phyloP scores from a whole-genome alignment of 1,140 invertebrate species.

The Chrysoperla carnea region DNA sequence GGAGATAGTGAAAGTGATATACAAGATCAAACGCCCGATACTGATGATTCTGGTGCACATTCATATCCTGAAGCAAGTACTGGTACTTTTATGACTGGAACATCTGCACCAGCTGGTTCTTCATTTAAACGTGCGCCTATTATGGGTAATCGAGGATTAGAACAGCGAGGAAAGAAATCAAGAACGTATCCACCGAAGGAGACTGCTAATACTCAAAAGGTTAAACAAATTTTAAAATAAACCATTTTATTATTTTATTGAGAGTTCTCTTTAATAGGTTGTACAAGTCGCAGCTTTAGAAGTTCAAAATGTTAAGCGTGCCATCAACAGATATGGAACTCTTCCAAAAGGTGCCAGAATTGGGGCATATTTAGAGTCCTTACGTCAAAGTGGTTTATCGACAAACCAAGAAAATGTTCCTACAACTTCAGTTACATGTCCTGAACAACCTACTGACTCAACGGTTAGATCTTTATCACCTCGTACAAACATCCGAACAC shows the following conservation, averaged over 20 bases:
- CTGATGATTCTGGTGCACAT: conserved; percentile 38
- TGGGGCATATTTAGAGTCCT: conserved; percentile 85
- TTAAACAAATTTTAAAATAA: not conserved
- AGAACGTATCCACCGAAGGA: conserved; percentile 34
- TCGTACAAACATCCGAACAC: conserved; percentile 38
- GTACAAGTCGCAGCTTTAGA: conserved; percentile 78
- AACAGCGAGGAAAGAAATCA: conserved; percentile 32
- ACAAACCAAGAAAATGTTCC: conserved; percentile 26
- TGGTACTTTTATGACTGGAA: conserved; percentile 11
- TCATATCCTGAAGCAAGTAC: conserved; percentile 25
- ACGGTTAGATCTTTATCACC: conserved; percentile 25
- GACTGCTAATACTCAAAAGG: conserved; percentile 5
- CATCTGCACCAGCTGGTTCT: conserved; percentile 15
- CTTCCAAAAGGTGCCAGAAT: conserved; percentile 89
- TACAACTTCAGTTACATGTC: conserved; percentile 7
- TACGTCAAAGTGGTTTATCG: conserved; percentile 56
- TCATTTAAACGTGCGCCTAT: conserved; percentile 34
- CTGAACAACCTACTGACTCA: conserved; percentile 8
- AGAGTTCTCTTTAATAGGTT: conserved; percentile 26
- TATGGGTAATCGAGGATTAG: conserved; percentile 29
- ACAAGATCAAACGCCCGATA: conserved; percentile 41
- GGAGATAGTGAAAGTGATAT: conserved; percentile 39
- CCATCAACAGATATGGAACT: conserved; percentile 93
- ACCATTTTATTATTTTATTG: not conserved
- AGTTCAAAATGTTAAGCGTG: conserved; percentile 90